Percentiles rank a stretch among this genome's conserved stretches.
Evolutionary conservation across 1,140 invertebrate species (phyloP).

Genomic region (Drosophila kikkawai): DNA sequence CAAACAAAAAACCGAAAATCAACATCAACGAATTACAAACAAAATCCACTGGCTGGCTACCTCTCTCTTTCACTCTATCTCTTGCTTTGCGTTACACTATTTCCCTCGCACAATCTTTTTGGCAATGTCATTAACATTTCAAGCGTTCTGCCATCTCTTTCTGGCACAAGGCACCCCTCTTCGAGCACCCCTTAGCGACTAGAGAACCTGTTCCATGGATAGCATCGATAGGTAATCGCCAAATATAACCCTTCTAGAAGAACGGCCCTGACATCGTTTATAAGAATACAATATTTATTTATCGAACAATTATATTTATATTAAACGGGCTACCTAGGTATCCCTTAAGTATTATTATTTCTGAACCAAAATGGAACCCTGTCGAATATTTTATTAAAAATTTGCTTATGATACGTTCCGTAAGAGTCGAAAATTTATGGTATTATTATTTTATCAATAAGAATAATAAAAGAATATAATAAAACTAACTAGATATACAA

Average conservation of each 20-base stretch:
- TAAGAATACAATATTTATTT: background rate
- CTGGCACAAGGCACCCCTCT: background rate
- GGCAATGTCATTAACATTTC: conserved; percentile 54
- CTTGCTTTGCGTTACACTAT: conserved; percentile 14
- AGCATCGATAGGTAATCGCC: conserved; percentile 7
- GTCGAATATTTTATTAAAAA: no score
- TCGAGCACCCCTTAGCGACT: background rate
- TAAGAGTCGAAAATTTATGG: no score
- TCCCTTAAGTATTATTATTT: background rate
- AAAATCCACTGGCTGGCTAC: conserved; percentile 5
- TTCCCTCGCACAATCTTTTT: conserved; percentile 4
- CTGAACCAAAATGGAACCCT: background rate
- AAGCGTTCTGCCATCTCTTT: conserved; percentile 41
- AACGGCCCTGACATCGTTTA: conserved; percentile 9
- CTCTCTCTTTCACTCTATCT: background rate
- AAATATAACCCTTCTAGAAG: conserved; percentile 4
- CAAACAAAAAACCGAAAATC: conserved; percentile 33
- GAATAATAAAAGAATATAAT: no score
- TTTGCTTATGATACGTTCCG: no score
- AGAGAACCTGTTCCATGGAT: conserved; percentile 25
- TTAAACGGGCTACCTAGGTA: background rate
- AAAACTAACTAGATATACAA: no score
- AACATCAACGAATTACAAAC: conserved; percentile 49
- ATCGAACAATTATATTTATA: background rate
- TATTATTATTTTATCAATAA: no score